These are phyloP conservation scores for Metellina segmentata DNA, from an alignment of 2,888 invertebrate genomes.

Conservation along the genomic window DNA sequence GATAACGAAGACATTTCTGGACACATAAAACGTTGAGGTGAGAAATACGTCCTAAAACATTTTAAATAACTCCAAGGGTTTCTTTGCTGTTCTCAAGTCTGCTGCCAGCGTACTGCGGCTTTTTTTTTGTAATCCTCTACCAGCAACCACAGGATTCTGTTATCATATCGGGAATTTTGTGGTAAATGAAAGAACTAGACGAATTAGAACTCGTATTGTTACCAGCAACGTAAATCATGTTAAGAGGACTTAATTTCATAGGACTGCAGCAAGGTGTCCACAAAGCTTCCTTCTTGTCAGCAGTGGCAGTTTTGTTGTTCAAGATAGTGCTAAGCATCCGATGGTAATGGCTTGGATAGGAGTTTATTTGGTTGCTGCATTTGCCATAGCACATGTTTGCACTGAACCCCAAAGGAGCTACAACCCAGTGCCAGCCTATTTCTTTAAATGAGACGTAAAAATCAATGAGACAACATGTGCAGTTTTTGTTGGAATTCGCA, in stretches of 20 bases:
- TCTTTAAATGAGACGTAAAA: constrained; percentile 50
- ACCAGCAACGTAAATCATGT: constrained; percentile 38
- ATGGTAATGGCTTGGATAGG: constrained; percentile 46
- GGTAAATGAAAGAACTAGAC: constrained; percentile 9
- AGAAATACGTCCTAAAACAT: too few relatives aligned
- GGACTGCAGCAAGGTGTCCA: constrained; percentile 66
- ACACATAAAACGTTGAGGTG: too few relatives aligned
- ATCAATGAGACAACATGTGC: constrained; percentile 36
- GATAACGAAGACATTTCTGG: too few relatives aligned
- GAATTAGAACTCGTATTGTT: constrained; percentile 30
- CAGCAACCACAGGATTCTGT: constrained; percentile 59
- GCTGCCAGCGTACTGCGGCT: not conserved
- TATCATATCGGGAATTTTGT: constrained; percentile 56
- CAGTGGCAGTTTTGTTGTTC: constrained; percentile 20
- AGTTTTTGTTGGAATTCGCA: constrained; percentile 1
- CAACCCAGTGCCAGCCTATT: constrained; percentile 48
- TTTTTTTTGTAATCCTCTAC: not conserved
- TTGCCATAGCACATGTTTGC: constrained; percentile 59
- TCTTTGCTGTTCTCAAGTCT: too few relatives aligned
- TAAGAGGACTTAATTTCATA: constrained; percentile 29
- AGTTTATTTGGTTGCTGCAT: constrained; percentile 42
- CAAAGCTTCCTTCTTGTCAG: constrained; percentile 19
- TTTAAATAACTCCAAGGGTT: too few relatives aligned
- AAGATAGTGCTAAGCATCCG: constrained; percentile 12
- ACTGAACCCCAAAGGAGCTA: constrained; percentile 32